phyloP scores from a whole-genome alignment of 2,797 vertebrate genomes.

The Pteronotus mesoamericanus region DNA sequence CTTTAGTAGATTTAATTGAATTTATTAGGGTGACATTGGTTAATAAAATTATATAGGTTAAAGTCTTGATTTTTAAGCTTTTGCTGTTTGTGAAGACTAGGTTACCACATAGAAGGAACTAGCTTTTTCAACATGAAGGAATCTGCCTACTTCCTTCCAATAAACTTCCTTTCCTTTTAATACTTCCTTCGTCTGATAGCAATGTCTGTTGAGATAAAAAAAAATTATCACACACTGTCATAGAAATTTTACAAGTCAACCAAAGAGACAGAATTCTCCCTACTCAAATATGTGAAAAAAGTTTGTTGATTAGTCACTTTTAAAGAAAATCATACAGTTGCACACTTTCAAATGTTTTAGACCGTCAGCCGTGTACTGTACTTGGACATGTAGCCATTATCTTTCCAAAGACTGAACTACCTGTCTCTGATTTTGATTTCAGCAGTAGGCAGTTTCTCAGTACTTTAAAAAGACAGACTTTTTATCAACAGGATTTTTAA shows the following conservation, averaged over 20 bases:
- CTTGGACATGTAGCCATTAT: not conserved
- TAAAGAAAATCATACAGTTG: constrained; percentile 3
- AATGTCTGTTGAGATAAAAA: constrained; percentile 63
- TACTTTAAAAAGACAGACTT: constrained; percentile 10
- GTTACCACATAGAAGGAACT: constrained; percentile 37
- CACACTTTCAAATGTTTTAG: constrained; percentile 24
- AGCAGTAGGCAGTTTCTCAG: not conserved
- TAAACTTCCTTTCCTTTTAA: constrained; percentile 27
- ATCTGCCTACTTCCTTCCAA: not conserved
- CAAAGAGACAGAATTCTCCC: constrained; percentile 70
- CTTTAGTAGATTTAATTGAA: too few relatives aligned
- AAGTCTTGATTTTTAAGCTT: not conserved
- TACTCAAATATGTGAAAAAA: constrained; percentile 64
- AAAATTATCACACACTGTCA: constrained; percentile 65
- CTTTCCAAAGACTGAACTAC: not conserved
- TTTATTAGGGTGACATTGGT: too few relatives aligned
- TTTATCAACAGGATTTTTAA: not conserved
- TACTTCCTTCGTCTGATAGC: constrained; percentile 49
- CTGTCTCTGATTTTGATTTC: not conserved
- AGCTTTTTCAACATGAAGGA: constrained; percentile 46
- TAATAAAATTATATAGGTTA: not conserved
- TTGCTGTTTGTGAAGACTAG: constrained; percentile 43
- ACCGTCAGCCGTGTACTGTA: not conserved
- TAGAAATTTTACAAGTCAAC: constrained; percentile 65
- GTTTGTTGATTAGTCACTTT: constrained; percentile 59